These are phyloP conservation scores for Lithobates pipiens DNA, from an alignment of 2,797 vertebrate species.

Conservation along the genomic window DNA sequence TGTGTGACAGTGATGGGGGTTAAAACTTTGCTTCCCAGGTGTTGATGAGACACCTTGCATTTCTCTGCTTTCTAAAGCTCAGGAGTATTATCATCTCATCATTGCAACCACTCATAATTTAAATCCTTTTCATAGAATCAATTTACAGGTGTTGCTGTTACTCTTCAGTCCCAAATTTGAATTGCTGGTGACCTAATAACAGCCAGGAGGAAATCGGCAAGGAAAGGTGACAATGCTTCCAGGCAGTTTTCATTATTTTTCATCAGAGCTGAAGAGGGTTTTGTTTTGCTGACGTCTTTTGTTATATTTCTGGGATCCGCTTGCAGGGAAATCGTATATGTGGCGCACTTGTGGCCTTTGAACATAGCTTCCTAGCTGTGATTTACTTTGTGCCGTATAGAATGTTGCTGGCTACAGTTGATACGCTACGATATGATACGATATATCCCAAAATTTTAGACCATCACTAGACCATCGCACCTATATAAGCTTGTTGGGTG, in stretches of 20 bases:
- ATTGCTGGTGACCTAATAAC: constrained; percentile 18
- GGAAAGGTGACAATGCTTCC: neutral
- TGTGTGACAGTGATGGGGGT: neutral
- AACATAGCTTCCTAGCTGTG: too few species aligned
- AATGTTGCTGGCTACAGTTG: too few species aligned
- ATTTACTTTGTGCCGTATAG: too few species aligned
- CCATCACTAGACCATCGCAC: too few species aligned
- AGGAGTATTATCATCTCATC: constrained; percentile 7
- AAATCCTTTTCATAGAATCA: constrained; percentile 3
- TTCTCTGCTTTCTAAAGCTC: constrained; percentile 1
- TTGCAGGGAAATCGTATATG: too few species aligned
- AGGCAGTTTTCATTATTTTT: neutral
- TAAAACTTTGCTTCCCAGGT: neutral
- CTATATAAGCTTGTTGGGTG: too few species aligned
- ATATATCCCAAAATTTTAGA: too few species aligned
- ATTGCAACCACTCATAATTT: neutral
- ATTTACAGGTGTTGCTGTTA: constrained; percentile 19
- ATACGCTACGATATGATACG: too few species aligned
- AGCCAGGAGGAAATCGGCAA: neutral
- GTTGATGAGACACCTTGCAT: constrained; percentile 35
- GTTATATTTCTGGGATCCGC: too few species aligned
- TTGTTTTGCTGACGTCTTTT: constrained; percentile 19
- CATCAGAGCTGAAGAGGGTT: constrained; percentile 12
- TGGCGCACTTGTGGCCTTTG: too few species aligned
- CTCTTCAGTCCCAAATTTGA: constrained; percentile 20